phyloP scores from a whole-genome alignment of 2,888 invertebrate genomes.

The Ramazzottius varieornatus region DNA sequence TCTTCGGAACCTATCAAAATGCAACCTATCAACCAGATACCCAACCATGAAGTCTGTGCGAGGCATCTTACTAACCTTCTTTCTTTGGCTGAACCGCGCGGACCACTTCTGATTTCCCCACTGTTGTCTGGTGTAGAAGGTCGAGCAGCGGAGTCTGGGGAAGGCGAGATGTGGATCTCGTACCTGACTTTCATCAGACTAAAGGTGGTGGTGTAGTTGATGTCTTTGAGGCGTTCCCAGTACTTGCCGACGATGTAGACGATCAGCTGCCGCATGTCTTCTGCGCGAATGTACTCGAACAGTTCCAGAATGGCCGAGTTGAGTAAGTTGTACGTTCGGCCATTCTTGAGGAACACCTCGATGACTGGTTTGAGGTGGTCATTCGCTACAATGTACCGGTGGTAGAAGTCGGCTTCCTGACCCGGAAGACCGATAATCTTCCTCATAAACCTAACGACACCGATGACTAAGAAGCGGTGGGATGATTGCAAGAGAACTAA shows the following conservation, averaged over 20 bases:
- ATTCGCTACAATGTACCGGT: conserved; percentile 74
- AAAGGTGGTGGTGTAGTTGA: background rate
- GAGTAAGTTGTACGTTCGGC: conserved; percentile 86
- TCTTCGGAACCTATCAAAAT: conserved; percentile 63
- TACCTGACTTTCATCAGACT: background rate
- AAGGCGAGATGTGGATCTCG: background rate
- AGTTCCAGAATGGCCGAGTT: conserved; percentile 96
- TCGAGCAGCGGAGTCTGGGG: background rate
- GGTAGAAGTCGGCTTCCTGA: conserved; percentile 92
- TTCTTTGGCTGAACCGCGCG: too few species aligned
- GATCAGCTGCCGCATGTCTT: conserved; percentile 6
- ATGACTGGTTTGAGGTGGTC: conserved; percentile 83
- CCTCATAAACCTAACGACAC: conserved; percentile 83
- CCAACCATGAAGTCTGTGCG: too few species aligned
- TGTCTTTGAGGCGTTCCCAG: background rate
- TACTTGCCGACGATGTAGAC: background rate
- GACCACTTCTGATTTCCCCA: background rate
- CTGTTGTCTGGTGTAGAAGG: background rate
- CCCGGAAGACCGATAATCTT: conserved; percentile 48
- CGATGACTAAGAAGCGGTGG: conserved; percentile 83
- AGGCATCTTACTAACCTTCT: too few species aligned
- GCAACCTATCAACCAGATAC: too few species aligned
- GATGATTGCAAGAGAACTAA: conserved; percentile 83
- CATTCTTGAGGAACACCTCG: conserved; percentile 81
- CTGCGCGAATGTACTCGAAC: conserved; percentile 63